Base-by-base conservation (phyloP, 2,888 invertebrate species). In the Fragum fragum region DNA sequence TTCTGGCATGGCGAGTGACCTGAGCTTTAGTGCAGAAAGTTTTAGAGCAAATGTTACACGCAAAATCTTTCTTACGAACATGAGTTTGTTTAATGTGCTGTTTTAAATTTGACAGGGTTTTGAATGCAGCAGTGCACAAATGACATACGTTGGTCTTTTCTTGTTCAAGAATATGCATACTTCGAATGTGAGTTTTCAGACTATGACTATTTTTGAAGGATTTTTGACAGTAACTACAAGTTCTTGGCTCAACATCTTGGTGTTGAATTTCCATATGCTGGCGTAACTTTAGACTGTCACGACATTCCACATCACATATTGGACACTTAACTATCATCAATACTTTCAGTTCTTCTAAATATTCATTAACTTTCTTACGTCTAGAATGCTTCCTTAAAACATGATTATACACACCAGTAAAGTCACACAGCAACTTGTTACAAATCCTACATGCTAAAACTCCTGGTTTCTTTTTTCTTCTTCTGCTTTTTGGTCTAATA, bases 11-110 rank as follows among this genome's bases (percentile, higher is more conserved):
- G 21, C 91, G 75, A 53, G 84, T 89, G 32, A 90, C 73, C 69
- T 89, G 89, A 18, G 89, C 78, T 53, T 82, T 82, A 23, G 88
- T 77, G 55, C 86, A 85, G 76, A 91, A 91, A 39, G 47, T 81
- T 69, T 91, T 90, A 5, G 81, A 78, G 74, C 91, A 91, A 28
- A 83, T 74, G 23, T 84, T 53, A 74, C 91, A 91, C 0, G 71
- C 55, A 14, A 88, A 78, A 42, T 85, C 78, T 52, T 79, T 79
- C 68, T 88, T 86, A 11, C 86, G 86, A 63, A 84, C 81, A 73
- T 91, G 91, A 42, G 89, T 88, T 66, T 89, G 86, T 42, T 90
- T 85, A 28, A 91, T 85, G 70, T 91, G 91, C 39, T 89, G 88
- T 66, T 88, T 89, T 16, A 91, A 70, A 29, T 89, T 87, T 14